These are phyloP conservation scores for Forbesichthys papilliferus DNA, from an alignment of 2,113 vertebrate genomes.

Conservation along the genomic window DNA sequence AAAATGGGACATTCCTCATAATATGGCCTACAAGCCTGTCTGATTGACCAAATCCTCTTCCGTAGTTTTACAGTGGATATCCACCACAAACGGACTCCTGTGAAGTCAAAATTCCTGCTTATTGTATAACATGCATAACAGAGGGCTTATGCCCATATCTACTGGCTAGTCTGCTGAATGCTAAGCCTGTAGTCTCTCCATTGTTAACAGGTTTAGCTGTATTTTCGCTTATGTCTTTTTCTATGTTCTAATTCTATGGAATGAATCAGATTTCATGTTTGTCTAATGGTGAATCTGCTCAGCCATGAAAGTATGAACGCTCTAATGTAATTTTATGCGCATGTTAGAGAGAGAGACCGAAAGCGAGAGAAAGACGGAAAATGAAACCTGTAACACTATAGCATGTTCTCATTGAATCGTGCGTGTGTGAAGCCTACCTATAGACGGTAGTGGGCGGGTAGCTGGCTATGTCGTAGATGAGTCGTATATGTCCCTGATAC, in stretches of 20 bases:
- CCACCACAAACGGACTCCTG: constrained; percentile 5
- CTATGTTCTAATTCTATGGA: constrained; percentile 12
- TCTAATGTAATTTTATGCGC: neutral
- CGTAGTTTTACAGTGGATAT: neutral
- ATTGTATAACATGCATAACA: neutral
- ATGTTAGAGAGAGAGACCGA: neutral
- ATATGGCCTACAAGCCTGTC: neutral
- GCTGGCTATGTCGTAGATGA: constrained; percentile 90
- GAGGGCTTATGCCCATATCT: neutral
- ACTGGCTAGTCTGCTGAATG: constrained; percentile 13
- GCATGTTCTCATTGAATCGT: too few species aligned
- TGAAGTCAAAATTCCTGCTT: constrained; percentile 16
- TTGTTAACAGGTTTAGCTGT: constrained; percentile 31
- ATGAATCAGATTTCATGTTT: constrained; percentile 42
- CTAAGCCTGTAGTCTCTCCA: constrained; percentile 19
- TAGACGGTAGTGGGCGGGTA: constrained; percentile 93
- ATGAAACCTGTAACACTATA: too few species aligned
- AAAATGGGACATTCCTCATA: too few species aligned
- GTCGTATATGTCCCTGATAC: constrained; percentile 94
- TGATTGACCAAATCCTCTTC: constrained; percentile 22
- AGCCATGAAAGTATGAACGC: constrained; percentile 20
- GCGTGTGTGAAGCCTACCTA: constrained; percentile 76
- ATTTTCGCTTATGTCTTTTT: constrained; percentile 27
- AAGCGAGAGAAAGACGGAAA: too few species aligned
- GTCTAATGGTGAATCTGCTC: constrained; percentile 34